A percentile compares a stretch with the other conserved stretches of the same genome.
Conservation (phyloP, 2,113 vertebrate species). For the Triplophysa tibetana region DNA sequence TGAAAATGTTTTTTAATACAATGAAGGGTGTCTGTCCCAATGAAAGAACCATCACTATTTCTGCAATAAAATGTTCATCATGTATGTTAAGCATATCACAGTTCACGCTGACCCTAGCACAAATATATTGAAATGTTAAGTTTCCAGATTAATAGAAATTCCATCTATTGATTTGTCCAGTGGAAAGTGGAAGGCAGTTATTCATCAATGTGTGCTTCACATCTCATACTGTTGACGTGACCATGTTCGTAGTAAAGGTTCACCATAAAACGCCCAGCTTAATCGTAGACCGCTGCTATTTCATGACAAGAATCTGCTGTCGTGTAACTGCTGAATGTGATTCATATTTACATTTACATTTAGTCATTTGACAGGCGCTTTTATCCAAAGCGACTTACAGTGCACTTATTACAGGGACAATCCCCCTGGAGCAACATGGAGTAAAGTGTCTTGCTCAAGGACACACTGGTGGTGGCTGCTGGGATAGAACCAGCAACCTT, state of each 20-base stretch:
- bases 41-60: neutral
- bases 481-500: too few species aligned
- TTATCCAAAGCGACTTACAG: too few species aligned
- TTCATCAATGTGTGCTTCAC: conserved; percentile 18
- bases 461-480: too few species aligned
- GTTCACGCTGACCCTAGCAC: neutral
- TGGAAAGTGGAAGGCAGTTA: conserved; percentile 33
- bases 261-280: conserved; percentile 9
- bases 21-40: neutral
- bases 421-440: too few species aligned
- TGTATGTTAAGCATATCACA: neutral
- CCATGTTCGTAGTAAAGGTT: neutral
- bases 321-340: too few species aligned
- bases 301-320: neutral
- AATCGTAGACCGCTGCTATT: conserved; percentile 15
- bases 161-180: conserved; percentile 43
- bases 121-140: conserved; percentile 8
- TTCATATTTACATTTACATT: too few species aligned
- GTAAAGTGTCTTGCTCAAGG: too few species aligned
- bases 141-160: conserved; percentile 35
- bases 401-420: too few species aligned
- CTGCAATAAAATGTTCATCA: neutral
- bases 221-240: neutral
- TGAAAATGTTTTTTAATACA: neutral
- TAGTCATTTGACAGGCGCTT: too few species aligned